Percentiles rank a stretch among this genome's conserved stretches.
phyloP scores from a whole-genome alignment of 1,140 invertebrate species.

The Drosophila pectinifera region DNA sequence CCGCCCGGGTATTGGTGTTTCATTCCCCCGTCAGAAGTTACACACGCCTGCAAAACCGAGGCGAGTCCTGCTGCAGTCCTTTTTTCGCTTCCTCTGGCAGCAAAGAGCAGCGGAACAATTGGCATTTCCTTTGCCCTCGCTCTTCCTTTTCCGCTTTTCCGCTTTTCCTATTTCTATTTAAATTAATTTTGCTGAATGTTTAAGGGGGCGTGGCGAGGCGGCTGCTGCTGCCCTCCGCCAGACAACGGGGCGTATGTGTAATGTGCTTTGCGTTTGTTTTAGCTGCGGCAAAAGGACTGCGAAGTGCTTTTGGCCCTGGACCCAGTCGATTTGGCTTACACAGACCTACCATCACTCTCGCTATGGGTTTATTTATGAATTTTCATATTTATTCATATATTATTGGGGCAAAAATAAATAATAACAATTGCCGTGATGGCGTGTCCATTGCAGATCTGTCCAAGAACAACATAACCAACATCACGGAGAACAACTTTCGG shows the following conservation, averaged over 20 bases:
- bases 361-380: constrained; percentile 1
- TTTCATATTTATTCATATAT: constrained; percentile 25
- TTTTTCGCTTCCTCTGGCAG: constrained; percentile 8
- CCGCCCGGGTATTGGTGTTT: constrained; percentile 22
- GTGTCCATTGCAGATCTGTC: constrained; percentile 87
- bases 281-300: constrained; percentile 15
- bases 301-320: constrained; percentile 11
- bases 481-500: constrained; percentile 92
- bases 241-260: constrained; percentile 74
- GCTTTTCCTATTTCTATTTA: constrained; percentile 65
- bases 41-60: constrained; percentile 52
- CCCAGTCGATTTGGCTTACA: background rate
- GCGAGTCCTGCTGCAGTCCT: constrained; percentile 58
- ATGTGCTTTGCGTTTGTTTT: constrained; percentile 53
- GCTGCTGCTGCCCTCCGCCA: constrained; percentile 17
- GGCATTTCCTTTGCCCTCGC: constrained; percentile 40
- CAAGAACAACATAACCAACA: constrained; percentile 90
- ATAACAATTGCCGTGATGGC: constrained; percentile 4
- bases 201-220: constrained; percentile 51
- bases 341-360: background rate
- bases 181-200: constrained; percentile 75
- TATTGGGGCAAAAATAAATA: background rate
- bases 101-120: constrained; percentile 50
- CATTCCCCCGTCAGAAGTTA: constrained; percentile 65
- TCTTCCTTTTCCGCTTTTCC: constrained; percentile 18